Conservation (phyloP, 1,140 invertebrate genomes). For the Aphis gossypii region DNA sequence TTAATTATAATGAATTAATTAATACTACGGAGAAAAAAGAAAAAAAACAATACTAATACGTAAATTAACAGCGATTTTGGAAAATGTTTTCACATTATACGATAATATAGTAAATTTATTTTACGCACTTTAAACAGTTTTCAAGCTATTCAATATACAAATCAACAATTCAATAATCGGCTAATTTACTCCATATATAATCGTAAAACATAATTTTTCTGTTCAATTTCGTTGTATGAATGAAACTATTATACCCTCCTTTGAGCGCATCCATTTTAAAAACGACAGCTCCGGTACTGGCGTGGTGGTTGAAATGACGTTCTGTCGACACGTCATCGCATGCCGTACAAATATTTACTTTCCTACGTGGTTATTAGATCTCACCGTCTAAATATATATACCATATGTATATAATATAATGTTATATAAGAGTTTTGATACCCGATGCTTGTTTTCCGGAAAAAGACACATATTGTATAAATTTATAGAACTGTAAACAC, state of each 20-base stretch:
- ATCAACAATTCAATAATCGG: background rate
- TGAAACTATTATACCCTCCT: background rate
- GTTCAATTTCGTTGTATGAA: background rate
- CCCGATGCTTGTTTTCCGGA: background rate
- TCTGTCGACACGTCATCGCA: background rate
- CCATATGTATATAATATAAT: too few species aligned
- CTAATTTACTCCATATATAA: background rate
- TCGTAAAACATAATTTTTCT: background rate
- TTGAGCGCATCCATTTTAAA: background rate
- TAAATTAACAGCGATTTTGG: background rate
- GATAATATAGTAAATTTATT: background rate
- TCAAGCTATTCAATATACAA: background rate
- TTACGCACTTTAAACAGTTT: background rate
- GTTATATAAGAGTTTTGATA: background rate
- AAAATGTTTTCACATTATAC: background rate
- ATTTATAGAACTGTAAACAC: background rate
- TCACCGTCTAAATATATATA: background rate
- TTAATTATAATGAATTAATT: background rate
- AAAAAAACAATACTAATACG: background rate
- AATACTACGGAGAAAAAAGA: background rate
- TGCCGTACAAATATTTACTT: conserved; percentile 29
- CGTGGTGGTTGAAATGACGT: background rate
- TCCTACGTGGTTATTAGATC: background rate
- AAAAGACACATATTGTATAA: background rate
- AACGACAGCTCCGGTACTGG: background rate